Conservation (phyloP, 2,113 vertebrate genomes). For the Furnarius figulus region DNA sequence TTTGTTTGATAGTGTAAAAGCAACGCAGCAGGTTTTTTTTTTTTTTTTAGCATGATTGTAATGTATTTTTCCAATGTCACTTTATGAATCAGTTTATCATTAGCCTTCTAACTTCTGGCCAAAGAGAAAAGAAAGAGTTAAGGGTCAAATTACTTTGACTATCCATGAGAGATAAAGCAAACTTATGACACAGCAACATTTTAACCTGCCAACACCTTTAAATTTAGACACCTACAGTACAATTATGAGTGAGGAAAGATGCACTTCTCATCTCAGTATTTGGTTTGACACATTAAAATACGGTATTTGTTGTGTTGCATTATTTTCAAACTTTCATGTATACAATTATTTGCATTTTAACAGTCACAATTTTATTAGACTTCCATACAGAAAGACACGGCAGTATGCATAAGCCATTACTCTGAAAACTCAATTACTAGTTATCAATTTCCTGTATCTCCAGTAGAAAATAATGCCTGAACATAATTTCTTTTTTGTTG, state of each 20-base stretch:
- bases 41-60: background rate
- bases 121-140: background rate
- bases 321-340: background rate
- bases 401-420: background rate
- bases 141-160: background rate
- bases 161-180: background rate
- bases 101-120: background rate
- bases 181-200: background rate
- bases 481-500: background rate
- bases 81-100: background rate
- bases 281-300: background rate
- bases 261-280: background rate
- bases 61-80: background rate
- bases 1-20: background rate
- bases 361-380: background rate
- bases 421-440: background rate
- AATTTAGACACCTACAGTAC: background rate
- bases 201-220: background rate
- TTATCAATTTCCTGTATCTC: background rate
- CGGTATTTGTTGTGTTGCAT: background rate
- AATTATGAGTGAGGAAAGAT: background rate
- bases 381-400: background rate
- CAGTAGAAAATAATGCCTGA: background rate
- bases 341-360: background rate
- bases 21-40: rapidly evolving